Evolutionary conservation across 1,140 invertebrate species (phyloP).

Genomic region (Apis florea): DNA sequence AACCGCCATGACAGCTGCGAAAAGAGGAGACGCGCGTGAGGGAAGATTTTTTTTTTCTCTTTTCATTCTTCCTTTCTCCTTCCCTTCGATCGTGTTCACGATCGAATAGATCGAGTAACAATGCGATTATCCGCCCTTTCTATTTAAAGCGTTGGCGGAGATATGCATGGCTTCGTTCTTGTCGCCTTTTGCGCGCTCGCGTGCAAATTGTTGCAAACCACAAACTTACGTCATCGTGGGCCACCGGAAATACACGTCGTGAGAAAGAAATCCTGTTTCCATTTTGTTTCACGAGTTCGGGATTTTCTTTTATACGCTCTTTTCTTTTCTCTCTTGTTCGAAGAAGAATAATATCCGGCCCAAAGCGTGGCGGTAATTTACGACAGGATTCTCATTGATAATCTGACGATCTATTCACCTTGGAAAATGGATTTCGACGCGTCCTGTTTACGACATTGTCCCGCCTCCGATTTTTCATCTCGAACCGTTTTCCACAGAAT

Average conservation of each 20-base stretch:
- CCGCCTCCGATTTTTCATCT: neutral
- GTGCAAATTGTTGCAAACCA: too few species aligned
- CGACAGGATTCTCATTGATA: neutral
- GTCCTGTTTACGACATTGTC: slow-evolving; percentile 32
- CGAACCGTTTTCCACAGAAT: neutral
- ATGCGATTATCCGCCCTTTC: too few species aligned
- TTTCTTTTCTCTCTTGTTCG: neutral
- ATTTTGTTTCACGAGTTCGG: neutral
- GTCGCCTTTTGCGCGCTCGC: too few species aligned
- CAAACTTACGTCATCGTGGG: too few species aligned
- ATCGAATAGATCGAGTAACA: too few species aligned
- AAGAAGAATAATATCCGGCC: neutral
- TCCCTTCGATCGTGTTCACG: too few species aligned
- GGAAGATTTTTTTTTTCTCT: too few species aligned
- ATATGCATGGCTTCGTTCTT: too few species aligned
- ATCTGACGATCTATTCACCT: slow-evolving; percentile 40
- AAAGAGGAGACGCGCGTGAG: neutral
- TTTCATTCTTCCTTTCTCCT: too few species aligned
- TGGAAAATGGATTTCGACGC: slow-evolving; percentile 34
- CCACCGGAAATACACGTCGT: too few species aligned
- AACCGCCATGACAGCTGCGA: slow-evolving; percentile 71
- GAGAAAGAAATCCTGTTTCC: neutral
- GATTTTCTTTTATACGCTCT: neutral
- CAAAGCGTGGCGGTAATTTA: neutral
- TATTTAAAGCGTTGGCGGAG: too few species aligned